These are phyloP conservation scores for Agonopterix alstromeriana DNA, from an alignment of 2,888 invertebrate species.

Conservation along the genomic window DNA sequence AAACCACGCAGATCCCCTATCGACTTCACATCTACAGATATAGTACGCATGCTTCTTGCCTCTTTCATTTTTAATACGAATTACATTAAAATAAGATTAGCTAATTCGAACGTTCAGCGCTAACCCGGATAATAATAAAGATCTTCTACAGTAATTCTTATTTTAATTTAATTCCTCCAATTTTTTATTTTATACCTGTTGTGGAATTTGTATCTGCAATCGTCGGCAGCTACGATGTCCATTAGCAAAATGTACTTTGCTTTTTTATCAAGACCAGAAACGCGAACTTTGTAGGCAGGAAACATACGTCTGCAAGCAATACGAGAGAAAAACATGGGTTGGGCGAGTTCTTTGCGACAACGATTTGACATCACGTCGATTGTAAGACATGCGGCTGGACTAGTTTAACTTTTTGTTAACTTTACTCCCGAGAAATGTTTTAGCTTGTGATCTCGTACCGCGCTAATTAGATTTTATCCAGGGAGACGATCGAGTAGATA, in stretches of 20 bases:
- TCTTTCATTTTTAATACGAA: slow-evolving; percentile 52
- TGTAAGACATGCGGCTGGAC: slow-evolving; percentile 64
- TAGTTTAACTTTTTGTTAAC: slow-evolving; percentile 59
- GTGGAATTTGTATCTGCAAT: slow-evolving; percentile 96
- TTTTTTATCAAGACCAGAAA: slow-evolving; percentile 97
- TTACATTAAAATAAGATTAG: slow-evolving; percentile 71
- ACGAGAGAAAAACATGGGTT: slow-evolving; percentile 74
- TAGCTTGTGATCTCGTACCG: slow-evolving; percentile 68
- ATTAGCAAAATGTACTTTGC: slow-evolving; percentile 98
- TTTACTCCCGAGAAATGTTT: slow-evolving; percentile 42
- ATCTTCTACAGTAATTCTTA: slow-evolving; percentile 33
- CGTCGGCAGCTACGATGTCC: slow-evolving; percentile 98
- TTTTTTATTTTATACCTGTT: slow-evolving; percentile 83
- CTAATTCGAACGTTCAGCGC: slow-evolving; percentile 23
- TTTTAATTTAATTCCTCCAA: slow-evolving; percentile 70
- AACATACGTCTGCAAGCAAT: slow-evolving; percentile 95
- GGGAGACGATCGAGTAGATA: slow-evolving; percentile 8
- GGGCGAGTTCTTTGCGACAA: slow-evolving; percentile 66
- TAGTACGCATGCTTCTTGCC: slow-evolving; percentile 83
- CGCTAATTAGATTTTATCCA: slow-evolving; percentile 39
- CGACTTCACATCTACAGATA: slow-evolving; percentile 41
- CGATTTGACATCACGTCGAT: slow-evolving; percentile 72
- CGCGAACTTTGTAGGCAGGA: slow-evolving; percentile 97
- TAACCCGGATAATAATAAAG: slow-evolving; percentile 1
- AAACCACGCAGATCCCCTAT: slow-evolving; percentile 57